Evolutionary conservation across 2,797 vertebrate species (phyloP), one percentile per base, ranked within the genome.

Genomic region (Clarias fuscus): DNA sequence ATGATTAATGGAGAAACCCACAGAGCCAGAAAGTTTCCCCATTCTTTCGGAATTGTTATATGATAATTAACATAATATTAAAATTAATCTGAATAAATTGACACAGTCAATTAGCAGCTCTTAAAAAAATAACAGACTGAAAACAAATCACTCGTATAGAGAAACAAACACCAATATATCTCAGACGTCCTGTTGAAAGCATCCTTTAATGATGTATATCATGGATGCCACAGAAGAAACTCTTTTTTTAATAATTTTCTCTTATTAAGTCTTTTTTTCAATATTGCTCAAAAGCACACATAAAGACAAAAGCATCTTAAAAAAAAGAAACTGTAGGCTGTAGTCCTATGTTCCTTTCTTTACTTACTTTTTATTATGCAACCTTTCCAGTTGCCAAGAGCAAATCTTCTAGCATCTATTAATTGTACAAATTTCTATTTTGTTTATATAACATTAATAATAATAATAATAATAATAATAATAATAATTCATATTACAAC

Each of bases 71-170:
- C 73, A 67, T 85, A 67, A 68, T 58, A 78, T 85, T 40, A 78
- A 76, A 67, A 78, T 85, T 67, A 37, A 78, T 68, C 73, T 77
- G 73, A 85, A 78, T 77, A 85, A 78, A 67, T 67, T 85, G 64
- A 85, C 30, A 78, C 76, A 70, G 30, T 59, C 53, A 79, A 79
- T 79, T 79, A 70, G 67, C 67, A 40, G 30, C 17, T 79, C 62
- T 68, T 14, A 40, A 78, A 58, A 78, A 40, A n/a, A 11, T 0
- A 17, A 56, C 18, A 73, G 17, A 82, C 40, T 56, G 40, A 73
- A 68, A 76, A 33, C 72, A 77, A 48, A 53, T 53, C 72, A 56
- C 5, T 67, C 53, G 20, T 24, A 64, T 1, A 7, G 37, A 58
- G 58, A 85, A 67, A 77, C 43, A 77, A 67, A 68, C 73, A 85